Evolutionary conservation across 2,797 vertebrate genomes (phyloP).

Genomic region (Lagocephalus sceleratus): DNA sequence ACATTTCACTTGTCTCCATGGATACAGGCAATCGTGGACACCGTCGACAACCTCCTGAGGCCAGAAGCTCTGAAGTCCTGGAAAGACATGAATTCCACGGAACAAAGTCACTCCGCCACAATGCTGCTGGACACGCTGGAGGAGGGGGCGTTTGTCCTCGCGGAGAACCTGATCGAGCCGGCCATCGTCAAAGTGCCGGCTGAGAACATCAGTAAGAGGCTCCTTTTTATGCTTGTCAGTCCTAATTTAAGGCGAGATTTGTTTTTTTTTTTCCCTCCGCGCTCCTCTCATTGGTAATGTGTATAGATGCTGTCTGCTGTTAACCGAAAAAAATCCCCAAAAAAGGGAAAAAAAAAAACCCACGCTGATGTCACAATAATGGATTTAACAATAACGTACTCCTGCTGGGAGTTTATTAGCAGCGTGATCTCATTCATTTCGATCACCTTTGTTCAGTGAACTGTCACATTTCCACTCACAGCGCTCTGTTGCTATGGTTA

Average conservation of each 20-base stretch:
- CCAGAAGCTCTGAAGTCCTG: constrained; percentile 95
- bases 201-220: constrained; percentile 92
- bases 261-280: constrained; percentile 11
- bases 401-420: constrained; percentile 56
- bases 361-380: constrained; percentile 28
- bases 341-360: background rate
- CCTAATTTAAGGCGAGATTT: constrained; percentile 17
- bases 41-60: constrained; percentile 97
- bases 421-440: constrained; percentile 57
- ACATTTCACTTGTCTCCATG: constrained; percentile 78
- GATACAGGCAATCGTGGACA: constrained; percentile 97
- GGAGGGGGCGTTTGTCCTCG: constrained; percentile 97
- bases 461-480: constrained; percentile 50
- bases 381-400: constrained; percentile 28
- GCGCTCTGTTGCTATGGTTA: constrained; percentile 63
- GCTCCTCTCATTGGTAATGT: constrained; percentile 3
- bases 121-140: constrained; percentile 97
- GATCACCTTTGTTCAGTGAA: constrained; percentile 52
- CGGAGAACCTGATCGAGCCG: constrained; percentile 96
- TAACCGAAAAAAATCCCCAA: background rate
- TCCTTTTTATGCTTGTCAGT: constrained; percentile 24
- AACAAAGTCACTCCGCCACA: constrained; percentile 94
- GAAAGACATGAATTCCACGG: constrained; percentile 97
- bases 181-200: constrained; percentile 95
- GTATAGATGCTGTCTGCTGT: background rate